phyloP scores from a whole-genome alignment of 2,113 vertebrate species.

The Ploceus nigricollis region DNA sequence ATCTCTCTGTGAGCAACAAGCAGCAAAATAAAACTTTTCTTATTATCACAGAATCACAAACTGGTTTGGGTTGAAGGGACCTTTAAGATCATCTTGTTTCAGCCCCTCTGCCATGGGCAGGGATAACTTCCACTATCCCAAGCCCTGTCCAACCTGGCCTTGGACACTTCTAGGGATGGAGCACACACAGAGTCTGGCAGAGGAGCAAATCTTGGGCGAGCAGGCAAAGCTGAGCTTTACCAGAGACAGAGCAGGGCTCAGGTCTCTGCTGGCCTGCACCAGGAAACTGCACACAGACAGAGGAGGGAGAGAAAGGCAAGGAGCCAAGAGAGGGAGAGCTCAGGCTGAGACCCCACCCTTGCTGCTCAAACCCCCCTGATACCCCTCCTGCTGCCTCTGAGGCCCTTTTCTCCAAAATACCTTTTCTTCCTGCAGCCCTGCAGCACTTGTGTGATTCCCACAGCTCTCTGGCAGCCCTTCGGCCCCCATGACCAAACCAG shows the following conservation, averaged over 20 bases:
- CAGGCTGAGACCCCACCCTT: not conserved
- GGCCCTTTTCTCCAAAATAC: not conserved
- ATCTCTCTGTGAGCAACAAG: not conserved
- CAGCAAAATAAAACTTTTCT: slow-evolving; percentile 6
- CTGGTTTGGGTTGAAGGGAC: not conserved
- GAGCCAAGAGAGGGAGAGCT: not conserved
- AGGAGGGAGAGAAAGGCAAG: not conserved
- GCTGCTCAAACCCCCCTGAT: not conserved
- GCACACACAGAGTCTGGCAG: not conserved
- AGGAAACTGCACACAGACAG: not conserved
- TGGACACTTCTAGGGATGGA: not conserved
- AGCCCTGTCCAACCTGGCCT: accelerated
- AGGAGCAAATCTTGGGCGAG: not conserved
- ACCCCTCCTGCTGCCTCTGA: not conserved
- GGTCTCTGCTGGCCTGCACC: not conserved
- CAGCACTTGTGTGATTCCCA: not conserved
- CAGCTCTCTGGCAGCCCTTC: not conserved
- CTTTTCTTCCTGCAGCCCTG: not conserved
- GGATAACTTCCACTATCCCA: not conserved
- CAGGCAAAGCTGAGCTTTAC: not conserved
- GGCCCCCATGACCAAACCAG: accelerated
- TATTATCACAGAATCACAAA: not conserved
- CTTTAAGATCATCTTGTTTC: not conserved
- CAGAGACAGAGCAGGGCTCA: accelerated
- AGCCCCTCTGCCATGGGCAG: not conserved